Conservation (phyloP, 2,888 invertebrate genomes). For the Hydraecia micacea region DNA sequence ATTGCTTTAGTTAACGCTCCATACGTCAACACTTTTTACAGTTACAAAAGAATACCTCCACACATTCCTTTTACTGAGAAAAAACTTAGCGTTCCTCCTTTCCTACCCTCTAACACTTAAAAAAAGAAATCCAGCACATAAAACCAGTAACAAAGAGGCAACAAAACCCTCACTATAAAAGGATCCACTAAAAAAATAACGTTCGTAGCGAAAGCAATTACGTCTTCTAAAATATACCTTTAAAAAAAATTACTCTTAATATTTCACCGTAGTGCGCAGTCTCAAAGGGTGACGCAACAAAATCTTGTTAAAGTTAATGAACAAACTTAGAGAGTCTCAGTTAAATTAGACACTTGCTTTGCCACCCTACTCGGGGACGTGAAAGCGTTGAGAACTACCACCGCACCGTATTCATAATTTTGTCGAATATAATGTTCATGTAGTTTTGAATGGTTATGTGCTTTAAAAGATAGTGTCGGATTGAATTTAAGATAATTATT, state of each 20-base stretch:
- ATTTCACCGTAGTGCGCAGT: slow-evolving; percentile 75
- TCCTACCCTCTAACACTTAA: not conserved
- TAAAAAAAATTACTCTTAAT: slow-evolving; percentile 72
- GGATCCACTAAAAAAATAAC: slow-evolving; percentile 36
- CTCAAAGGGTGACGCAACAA: slow-evolving; percentile 83
- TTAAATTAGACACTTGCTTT: slow-evolving; percentile 80
- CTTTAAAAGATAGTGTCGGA: not conserved
- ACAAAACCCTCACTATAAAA: slow-evolving; percentile 36
- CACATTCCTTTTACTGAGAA: not conserved
- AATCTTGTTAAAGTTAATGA: slow-evolving; percentile 88
- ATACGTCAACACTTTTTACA: not conserved
- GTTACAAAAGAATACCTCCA: slow-evolving; percentile 21
- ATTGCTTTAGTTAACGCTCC: not conserved
- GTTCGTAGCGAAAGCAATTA: slow-evolving; percentile 58
- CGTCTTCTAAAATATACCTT: slow-evolving; percentile 57
- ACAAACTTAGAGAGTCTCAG: slow-evolving; percentile 84
- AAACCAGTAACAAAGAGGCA: slow-evolving; percentile 35
- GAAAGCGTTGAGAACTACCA: slow-evolving; percentile 47
- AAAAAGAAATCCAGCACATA: slow-evolving; percentile 25
- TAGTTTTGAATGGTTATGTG: slow-evolving; percentile 32
- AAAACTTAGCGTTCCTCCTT: not conserved
- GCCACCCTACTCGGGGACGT: slow-evolving; percentile 65
- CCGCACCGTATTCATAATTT: slow-evolving; percentile 63
- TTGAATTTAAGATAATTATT: not conserved
- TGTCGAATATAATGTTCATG: slow-evolving; percentile 59